These are phyloP conservation scores for Melanostoma mellinum DNA, from an alignment of 2,888 invertebrate genomes.

Conservation along the genomic window DNA sequence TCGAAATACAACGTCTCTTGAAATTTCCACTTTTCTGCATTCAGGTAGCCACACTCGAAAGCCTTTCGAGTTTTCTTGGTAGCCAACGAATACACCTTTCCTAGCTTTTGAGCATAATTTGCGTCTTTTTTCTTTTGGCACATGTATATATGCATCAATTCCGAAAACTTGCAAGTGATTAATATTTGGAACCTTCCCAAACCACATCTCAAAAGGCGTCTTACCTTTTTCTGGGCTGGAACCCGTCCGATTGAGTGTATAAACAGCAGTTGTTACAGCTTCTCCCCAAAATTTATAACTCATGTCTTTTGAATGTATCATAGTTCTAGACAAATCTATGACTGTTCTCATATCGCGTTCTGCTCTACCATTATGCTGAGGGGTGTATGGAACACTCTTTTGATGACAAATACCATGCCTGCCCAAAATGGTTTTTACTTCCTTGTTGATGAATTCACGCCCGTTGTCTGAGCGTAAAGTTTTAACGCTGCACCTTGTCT, in stretches of 20 bases:
- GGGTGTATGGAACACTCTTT: slow-evolving; percentile 75
- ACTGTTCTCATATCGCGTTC: slow-evolving; percentile 78
- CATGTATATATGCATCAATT: slow-evolving; percentile 75
- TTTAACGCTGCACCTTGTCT: slow-evolving; percentile 69
- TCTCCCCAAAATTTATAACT: slow-evolving; percentile 78
- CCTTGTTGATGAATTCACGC: slow-evolving; percentile 74
- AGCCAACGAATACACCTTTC: slow-evolving; percentile 74
- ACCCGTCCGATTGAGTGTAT: slow-evolving; percentile 77
- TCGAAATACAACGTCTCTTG: slow-evolving; percentile 4
- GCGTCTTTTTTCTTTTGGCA: background rate
- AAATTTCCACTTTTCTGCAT: background rate
- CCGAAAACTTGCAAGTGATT: slow-evolving; percentile 77
- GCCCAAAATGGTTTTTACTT: slow-evolving; percentile 70
- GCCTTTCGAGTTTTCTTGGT: slow-evolving; percentile 76
- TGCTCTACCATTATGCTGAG: slow-evolving; percentile 78
- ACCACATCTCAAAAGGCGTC: slow-evolving; percentile 75
- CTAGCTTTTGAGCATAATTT: background rate
- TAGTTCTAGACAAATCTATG: slow-evolving; percentile 76
- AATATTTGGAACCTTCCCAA: slow-evolving; percentile 8
- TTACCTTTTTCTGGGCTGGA: slow-evolving; percentile 68
- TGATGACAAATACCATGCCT: slow-evolving; percentile 73
- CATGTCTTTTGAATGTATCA: slow-evolving; percentile 73
- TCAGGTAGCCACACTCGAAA: slow-evolving; percentile 66
- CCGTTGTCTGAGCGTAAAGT: slow-evolving; percentile 75
- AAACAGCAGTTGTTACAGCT: slow-evolving; percentile 77